Base-by-base conservation (phyloP, 2,113 vertebrate genomes). In the Harpagus bidentatus region DNA sequence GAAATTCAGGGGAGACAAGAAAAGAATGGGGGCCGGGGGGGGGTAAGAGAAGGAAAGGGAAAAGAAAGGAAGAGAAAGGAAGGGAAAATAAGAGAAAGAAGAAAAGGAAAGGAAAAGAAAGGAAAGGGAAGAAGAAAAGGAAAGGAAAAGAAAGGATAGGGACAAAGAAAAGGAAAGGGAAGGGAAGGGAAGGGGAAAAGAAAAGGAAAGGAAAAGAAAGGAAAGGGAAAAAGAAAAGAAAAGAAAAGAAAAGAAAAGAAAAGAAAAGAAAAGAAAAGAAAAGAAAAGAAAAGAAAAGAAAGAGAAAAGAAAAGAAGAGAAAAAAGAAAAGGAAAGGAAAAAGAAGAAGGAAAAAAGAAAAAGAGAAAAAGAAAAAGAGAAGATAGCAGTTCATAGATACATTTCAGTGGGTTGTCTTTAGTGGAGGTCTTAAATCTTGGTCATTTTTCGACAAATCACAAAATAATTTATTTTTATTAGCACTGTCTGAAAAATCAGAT, bases 331-430 rank as follows among this genome's bases (percentile, higher is more conserved):
- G 3, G 14, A 9, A 15, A 10, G 4, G 14, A 36, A 8, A 36
- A 10, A 48, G 1, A 22, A 13, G 3, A 19, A 3, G 18, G n/a
- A n/a, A 14, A 19, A 14, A 11, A 11, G 7, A 20, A 16, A 5
- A 28, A 15, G 19, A n/a, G 4, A 21, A 9, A 16, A 20, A 19
- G 22, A 20, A 12, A 2, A 3, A 5, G 10, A 6, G 2, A 42
- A 62, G 15, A 28, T 4, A 47, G 29, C 12, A 22, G 3, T 66
- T 43, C 10, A 36, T 9, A 45, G 25, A 16, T 20, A 53, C 6
- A 47, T 83, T 80, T 88, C 16, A 55, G 47, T 36, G 32, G 19
- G 2, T 18, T 56, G 1, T 23, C 58, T 42, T 62, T n/a, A 47
- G 8, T 11, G 5, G 32, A 50, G 70, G 67, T 82, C 42, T 81